A percentile compares a stretch with the other conserved stretches of the same genome.
Evolutionary conservation across 2,888 invertebrate genomes (phyloP).

Genomic region (Hydrotaea diabolus): DNA sequence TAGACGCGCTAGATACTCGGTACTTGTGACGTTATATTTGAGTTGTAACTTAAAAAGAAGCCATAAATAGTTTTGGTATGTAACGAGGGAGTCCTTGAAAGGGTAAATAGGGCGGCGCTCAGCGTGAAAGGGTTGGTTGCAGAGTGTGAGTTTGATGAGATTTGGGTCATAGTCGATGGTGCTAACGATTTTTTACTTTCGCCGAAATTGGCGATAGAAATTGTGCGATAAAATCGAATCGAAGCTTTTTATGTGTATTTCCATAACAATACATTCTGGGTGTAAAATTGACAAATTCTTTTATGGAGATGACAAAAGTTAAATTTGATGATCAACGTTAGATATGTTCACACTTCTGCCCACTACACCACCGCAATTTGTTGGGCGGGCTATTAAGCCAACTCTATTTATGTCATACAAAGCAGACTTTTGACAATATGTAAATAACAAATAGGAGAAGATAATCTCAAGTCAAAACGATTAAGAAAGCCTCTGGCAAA

Average conservation of each 20-base stretch:
- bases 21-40: not conserved
- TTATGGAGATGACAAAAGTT: constrained; percentile 33
- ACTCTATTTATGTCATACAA: not conserved
- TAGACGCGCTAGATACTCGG: too few species aligned
- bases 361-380: constrained; percentile 25
- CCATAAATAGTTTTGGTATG: constrained; percentile 19
- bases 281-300: constrained; percentile 36
- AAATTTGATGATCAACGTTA: constrained; percentile 25
- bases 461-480: too few species aligned
- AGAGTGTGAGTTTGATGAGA: not conserved
- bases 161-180: constrained; percentile 40
- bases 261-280: constrained; percentile 21
- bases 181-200: constrained; percentile 27
- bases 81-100: constrained; percentile 2
- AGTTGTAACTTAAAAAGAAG: constrained; percentile 33
- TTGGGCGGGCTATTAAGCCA: constrained; percentile 6
- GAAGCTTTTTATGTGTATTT: constrained; percentile 25
- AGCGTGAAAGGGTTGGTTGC: constrained; percentile 10
- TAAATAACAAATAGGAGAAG: too few species aligned
- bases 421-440: too few species aligned
- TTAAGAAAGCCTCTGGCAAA: too few species aligned
- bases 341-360: not conserved
- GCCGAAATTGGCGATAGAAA: constrained; percentile 30
- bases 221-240: constrained; percentile 24
- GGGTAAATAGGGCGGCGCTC: not conserved